phyloP scores from a whole-genome alignment of 2,797 vertebrate species.

The Macroramphosus scolopax region DNA sequence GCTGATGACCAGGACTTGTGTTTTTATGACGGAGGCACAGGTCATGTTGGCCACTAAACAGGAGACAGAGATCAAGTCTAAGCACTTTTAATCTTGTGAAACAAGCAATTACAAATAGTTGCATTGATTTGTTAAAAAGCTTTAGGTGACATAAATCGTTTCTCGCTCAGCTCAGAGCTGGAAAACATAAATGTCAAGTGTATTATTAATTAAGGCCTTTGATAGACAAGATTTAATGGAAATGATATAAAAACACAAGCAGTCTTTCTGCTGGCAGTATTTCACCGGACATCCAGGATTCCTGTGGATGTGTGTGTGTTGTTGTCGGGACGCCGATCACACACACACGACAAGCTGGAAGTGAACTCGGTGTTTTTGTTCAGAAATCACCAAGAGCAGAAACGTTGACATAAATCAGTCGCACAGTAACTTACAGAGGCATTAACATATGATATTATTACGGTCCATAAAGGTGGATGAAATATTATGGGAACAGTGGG shows the following conservation, averaged over 20 bases:
- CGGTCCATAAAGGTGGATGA: too few relatives aligned
- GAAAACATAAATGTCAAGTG: conserved; percentile 91
- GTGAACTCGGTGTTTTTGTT: conserved; percentile 38
- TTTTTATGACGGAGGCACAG: conserved; percentile 84
- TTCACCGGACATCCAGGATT: conserved; percentile 57
- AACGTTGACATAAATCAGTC: conserved; percentile 29
- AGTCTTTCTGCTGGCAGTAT: conserved; percentile 66
- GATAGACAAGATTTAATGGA: conserved; percentile 87
- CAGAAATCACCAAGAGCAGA: conserved; percentile 15
- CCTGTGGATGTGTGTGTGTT: too few relatives aligned
- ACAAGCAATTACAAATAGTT: conserved; percentile 99
- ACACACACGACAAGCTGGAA: conserved; percentile 28
- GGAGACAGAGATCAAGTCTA: conserved; percentile 90
- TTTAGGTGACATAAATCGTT: conserved; percentile 99
- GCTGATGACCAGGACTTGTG: conserved; percentile 84
- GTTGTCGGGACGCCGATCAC: conserved; percentile 52
- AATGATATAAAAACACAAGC: conserved; percentile 76
- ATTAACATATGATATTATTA: too few relatives aligned
- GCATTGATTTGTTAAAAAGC: conserved; percentile 99
- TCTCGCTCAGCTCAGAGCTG: conserved; percentile 94
- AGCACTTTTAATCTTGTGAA: conserved; percentile 99
- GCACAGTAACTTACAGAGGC: conserved; percentile 26
- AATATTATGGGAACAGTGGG: too few relatives aligned
- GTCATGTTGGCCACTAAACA: conserved; percentile 94
- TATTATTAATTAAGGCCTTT: conserved; percentile 91